phyloP scores from a whole-genome alignment of 2,888 invertebrate species.

The Oscheius sp. region DNA sequence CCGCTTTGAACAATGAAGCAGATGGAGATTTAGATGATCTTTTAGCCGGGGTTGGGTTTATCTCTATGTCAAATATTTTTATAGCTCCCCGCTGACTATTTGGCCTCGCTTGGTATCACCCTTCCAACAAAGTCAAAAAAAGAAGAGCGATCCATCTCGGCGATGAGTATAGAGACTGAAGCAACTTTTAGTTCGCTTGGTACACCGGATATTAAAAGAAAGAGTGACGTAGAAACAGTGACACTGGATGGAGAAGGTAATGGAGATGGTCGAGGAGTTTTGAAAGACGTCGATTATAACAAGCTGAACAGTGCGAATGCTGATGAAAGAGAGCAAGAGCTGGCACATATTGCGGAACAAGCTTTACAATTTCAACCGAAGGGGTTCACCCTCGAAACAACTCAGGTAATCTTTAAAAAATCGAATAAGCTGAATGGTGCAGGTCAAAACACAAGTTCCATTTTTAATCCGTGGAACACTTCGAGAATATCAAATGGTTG shows the following conservation, averaged over 20 bases:
- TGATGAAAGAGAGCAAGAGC: slow-evolving; percentile 61
- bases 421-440: no score
- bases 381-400: slow-evolving; percentile 93
- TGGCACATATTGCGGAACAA: slow-evolving; percentile 75
- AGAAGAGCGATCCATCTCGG: not conserved
- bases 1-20: slow-evolving; percentile 86
- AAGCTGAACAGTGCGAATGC: slow-evolving; percentile 58
- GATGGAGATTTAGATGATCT: slow-evolving; percentile 88
- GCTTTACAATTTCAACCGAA: slow-evolving; percentile 97
- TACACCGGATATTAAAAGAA: not conserved
- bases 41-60: slow-evolving; percentile 75
- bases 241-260: slow-evolving; percentile 68
- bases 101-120: slow-evolving; percentile 33
- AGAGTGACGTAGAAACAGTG: not conserved
- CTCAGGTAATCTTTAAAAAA: no score
- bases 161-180: slow-evolving; percentile 31
- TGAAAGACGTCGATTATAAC: slow-evolving; percentile 53
- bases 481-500: slow-evolving; percentile 95
- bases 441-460: slow-evolving; percentile 91
- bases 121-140: slow-evolving; percentile 31
- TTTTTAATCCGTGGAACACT: slow-evolving; percentile 87
- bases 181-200: not conserved
- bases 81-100: slow-evolving; percentile 59
- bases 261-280: slow-evolving; percentile 72
- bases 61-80: not conserved